Evolutionary conservation across 2,797 vertebrate genomes (phyloP).

Genomic region (Acrocephalus scirpaceus): DNA sequence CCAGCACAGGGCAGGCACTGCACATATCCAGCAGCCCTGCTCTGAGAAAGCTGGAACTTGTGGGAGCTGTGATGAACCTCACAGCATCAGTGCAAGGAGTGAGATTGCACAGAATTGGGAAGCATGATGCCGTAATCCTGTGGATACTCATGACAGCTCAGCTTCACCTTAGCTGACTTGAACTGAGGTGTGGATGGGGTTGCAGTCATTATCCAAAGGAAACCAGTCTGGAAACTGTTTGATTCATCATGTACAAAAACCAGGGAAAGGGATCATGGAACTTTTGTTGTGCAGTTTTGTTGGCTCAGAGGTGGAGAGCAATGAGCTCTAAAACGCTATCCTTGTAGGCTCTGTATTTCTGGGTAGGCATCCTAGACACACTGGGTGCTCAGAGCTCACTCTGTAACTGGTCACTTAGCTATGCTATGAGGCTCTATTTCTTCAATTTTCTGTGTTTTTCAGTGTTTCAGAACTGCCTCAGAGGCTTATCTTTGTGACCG

Average conservation of each 20-base stretch:
- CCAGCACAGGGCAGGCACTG: not conserved
- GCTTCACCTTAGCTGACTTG: not conserved
- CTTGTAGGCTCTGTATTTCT: not conserved
- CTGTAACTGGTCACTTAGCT: not conserved
- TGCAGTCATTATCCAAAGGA: not conserved
- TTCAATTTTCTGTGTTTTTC: not conserved
- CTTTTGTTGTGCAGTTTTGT: not conserved
- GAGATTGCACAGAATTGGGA: not conserved
- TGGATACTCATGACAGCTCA: not conserved
- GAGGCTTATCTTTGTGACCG: not conserved
- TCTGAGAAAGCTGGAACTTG: not conserved
- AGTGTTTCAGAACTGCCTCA: not conserved
- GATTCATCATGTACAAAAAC: not conserved
- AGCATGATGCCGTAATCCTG: not conserved
- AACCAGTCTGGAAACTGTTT: not conserved
- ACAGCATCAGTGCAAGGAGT: not conserved
- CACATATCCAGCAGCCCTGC: not conserved
- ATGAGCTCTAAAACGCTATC: not conserved
- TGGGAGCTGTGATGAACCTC: not conserved
- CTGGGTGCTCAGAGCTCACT: not conserved
- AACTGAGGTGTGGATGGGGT: fast-evolving
- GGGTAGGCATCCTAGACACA: not conserved
- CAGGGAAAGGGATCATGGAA: not conserved
- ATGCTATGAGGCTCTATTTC: not conserved
- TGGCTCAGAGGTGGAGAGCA: not conserved